Evolutionary conservation across 2,888 invertebrate genomes (phyloP), one percentile per base, ranked within the genome.

Genomic region (Uropetala carovei): DNA sequence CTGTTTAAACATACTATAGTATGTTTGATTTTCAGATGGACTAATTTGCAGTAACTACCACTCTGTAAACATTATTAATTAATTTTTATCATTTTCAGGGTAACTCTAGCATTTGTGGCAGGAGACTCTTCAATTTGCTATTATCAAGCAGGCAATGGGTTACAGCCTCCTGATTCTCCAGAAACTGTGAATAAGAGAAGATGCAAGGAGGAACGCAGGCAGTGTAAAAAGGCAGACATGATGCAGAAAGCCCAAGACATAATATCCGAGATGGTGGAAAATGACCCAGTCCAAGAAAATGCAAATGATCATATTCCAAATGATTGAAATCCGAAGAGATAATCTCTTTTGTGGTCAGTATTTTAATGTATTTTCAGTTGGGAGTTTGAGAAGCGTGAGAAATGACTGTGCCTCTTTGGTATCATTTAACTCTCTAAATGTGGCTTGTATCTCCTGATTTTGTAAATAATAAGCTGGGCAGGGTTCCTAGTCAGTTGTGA

Each of bases 121-220:
- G 89, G 89, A 18, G 89, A 89, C n/a, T 68, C 89, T 68, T 89
- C 89, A 27, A 89, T 89, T 5, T 89, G 89, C 89, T 89, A 89
- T 43, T 89, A 89, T 43, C 89, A 89, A 43, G 56, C 89, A 5
- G 60, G 64, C 10, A 27, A 64, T 64, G 89, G 89, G 27, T 68
- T 89, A 27, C 27, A 64, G 14, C 89, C 64, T n/a, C 89, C 89
- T 11, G 89, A 89, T 89, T 89, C 89, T 11, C 89, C 89, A 64
- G 68, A 89, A 89, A 89, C 89, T 27, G 89, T 89, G 4, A 60
- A 30, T n/a, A 68, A 89, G 43, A 89, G 89, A 68, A 89, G 89
- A 43, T n/a, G 11, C 14, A 30, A 60, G n/a, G 89, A 89, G 64
- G 89, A 89, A 64, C 60, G 64, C 13, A 30, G 43, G 13, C 89